Conservation (phyloP, 2,888 invertebrate species). For the Conchocele bisecta region DNA sequence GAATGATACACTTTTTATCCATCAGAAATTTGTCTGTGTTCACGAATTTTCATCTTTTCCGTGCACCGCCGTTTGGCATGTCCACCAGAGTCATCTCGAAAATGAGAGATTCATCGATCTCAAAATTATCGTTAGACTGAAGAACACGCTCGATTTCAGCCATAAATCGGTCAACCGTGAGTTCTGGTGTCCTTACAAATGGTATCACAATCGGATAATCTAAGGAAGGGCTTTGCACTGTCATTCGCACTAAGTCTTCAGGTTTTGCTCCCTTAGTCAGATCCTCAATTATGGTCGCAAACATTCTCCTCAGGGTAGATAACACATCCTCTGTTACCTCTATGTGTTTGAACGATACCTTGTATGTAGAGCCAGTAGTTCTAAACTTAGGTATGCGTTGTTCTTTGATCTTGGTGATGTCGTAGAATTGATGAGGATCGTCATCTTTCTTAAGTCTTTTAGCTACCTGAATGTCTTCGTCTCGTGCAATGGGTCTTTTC, state of each 20-base stretch:
- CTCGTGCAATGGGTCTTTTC: neutral
- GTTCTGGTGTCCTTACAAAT: constrained; percentile 3
- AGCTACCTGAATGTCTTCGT: neutral
- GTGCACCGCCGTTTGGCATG: constrained; percentile 29
- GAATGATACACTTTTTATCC: constrained; percentile 34
- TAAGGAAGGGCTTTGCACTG: constrained; percentile 23
- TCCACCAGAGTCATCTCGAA: constrained; percentile 28
- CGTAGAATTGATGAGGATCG: constrained; percentile 27
- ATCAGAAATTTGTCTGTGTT: constrained; percentile 25
- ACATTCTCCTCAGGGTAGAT: neutral
- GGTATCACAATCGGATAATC: constrained; percentile 32
- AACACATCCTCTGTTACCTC: constrained; percentile 23
- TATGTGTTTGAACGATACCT: constrained; percentile 18
- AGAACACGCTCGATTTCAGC: constrained; percentile 12
- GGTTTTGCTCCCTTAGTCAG: constrained; percentile 23
- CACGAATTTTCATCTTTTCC: constrained; percentile 28
- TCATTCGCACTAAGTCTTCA: constrained; percentile 17
- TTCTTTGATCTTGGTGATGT: constrained; percentile 20
- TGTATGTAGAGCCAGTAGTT: constrained; percentile 24
- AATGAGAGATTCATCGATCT: constrained; percentile 13
- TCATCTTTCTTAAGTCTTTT: constrained; percentile 14
- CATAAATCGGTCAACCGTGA: neutral
- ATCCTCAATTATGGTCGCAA: constrained; percentile 13
- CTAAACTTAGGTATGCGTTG: constrained; percentile 27
- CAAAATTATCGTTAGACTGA: constrained; percentile 2